Base-by-base conservation (phyloP, 2,888 invertebrate species). In the Aphodius sticticus region DNA sequence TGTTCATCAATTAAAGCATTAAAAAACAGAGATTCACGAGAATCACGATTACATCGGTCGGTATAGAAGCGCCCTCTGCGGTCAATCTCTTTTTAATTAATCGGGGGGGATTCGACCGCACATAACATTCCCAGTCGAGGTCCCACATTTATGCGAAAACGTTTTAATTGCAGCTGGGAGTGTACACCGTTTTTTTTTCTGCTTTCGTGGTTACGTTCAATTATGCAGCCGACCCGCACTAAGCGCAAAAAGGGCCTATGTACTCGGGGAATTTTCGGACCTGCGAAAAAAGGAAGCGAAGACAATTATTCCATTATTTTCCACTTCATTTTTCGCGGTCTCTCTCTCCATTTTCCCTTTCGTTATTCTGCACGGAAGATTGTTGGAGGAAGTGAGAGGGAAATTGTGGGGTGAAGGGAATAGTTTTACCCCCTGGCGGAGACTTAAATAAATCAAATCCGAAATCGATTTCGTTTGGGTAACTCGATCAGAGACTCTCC, bases 71-170 rank as follows among this genome's bases (percentile, higher is more conserved):
- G 53, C 53, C 6, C 53, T 53, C 53, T 53, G 53, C 53, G 53
- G 53, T 53, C 53, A 53, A 53, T 53, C 53, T 53, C 53, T 53
- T 53, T 53, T 53, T 53, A 53, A 53, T 53, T 53, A 53, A 53
- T 53, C 53, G 53, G 12, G 53, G 7, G 26, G 26, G 26, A 26
- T 26, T 26, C 26, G 26, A 26, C 26, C 26, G 26, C 26, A 26
- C 26, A 26, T 26, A 26, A 7, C 53, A 53, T 9, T 12, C 53
- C 53, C 53, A 53, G 53, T 53, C 12, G 53, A 53, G 53, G 7
- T 12, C 6, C 53, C 53, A 12, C 53, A 9, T 53, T 53, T 53
- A 53, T 53, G 53, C 53, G 53, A 7, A 53, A 53, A 53, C 53
- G 53, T 53, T 53, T 53, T 53, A 53, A 53, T 53, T 53, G 53